Conservation (phyloP, 2,797 vertebrate species). For the Falco peregrinus region DNA sequence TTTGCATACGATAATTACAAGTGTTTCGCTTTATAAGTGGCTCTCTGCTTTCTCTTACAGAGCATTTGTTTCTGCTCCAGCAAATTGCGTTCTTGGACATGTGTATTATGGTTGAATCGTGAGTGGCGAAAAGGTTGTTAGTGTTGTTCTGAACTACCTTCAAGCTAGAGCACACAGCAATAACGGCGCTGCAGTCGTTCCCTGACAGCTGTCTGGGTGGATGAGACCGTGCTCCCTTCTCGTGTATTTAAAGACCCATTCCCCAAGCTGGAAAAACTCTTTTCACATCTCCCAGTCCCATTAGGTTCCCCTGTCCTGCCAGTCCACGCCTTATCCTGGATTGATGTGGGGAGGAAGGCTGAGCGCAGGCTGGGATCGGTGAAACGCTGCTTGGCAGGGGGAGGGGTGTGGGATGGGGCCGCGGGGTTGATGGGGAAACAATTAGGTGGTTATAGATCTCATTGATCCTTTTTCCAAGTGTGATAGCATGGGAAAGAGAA, state of each 20-base stretch:
- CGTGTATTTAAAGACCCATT: not conserved
- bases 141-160: not conserved
- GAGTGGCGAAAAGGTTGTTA: not conserved
- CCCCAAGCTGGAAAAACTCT: not conserved
- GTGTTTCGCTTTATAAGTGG: not conserved
- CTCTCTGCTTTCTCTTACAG: not conserved
- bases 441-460: not conserved
- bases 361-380: not conserved
- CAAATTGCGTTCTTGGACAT: not conserved
- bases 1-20: constrained; percentile 47
- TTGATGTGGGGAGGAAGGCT: not conserved
- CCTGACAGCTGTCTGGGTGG: not conserved
- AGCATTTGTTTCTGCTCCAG: not conserved
- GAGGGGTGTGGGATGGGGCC: not conserved
- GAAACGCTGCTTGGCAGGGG: not conserved
- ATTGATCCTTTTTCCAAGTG: not conserved
- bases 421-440: not conserved
- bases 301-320: not conserved
- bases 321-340: not conserved
- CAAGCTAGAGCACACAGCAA: not conserved
- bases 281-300: not conserved
- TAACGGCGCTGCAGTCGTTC: not conserved
- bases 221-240: not conserved
- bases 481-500: not conserved
- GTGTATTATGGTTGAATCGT: not conserved